Conservation (phyloP, 2,797 vertebrate species). For the Anabacerthia variegaticeps region DNA sequence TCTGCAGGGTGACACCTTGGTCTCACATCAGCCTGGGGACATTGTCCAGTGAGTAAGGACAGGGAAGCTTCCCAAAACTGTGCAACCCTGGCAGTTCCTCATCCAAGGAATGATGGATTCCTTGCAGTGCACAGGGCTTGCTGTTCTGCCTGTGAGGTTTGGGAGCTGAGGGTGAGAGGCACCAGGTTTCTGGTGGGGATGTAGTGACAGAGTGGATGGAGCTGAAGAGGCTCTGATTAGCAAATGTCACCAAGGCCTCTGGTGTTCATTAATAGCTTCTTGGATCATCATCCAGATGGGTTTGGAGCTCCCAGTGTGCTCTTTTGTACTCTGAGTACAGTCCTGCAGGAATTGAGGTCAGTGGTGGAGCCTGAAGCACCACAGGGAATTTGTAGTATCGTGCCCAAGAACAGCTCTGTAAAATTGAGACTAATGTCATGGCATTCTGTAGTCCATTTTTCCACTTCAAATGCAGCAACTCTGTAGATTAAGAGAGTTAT, state of each 20-base stretch:
- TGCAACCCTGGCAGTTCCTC: neutral
- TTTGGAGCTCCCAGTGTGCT: neutral
- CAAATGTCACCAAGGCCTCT: neutral
- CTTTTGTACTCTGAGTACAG: neutral
- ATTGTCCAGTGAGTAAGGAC: no score
- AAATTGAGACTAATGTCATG: neutral
- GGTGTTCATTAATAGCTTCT: rapidly evolving
- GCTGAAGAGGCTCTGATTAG: neutral
- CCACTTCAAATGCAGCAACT: neutral
- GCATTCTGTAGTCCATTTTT: neutral
- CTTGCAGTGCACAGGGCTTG: neutral
- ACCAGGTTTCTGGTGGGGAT: neutral
- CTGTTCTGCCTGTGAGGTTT: neutral
- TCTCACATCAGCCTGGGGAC: neutral
- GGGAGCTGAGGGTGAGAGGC: neutral
- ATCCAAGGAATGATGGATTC: neutral
- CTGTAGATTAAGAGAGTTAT: neutral
- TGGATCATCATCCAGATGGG: neutral
- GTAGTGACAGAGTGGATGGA: neutral
- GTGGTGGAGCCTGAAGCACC: neutral
- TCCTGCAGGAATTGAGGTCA: neutral
- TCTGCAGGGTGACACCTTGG: neutral
- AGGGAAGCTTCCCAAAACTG: neutral
- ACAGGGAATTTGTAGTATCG: neutral
- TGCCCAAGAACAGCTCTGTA: neutral